Base-by-base conservation (phyloP, 2,113 vertebrate genomes). In the Australoheros scitulus region DNA sequence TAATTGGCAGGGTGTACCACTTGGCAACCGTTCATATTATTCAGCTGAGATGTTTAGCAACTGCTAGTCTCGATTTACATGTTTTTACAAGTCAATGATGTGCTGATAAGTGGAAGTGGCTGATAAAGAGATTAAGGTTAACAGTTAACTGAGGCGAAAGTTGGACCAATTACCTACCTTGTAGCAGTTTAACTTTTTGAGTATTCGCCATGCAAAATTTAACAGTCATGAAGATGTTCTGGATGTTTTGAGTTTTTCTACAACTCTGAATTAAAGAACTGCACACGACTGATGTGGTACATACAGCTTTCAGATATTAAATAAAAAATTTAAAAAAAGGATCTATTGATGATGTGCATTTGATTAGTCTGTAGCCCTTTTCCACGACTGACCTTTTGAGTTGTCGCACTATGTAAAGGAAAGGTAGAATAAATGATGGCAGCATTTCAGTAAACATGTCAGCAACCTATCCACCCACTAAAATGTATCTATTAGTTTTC, bases 201-300 rank as follows among this genome's bases (percentile, higher is more conserved):
- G 17, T 61, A 50, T 34, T 74, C 11, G 7, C 0, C 32, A 24
- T 43, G 0, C 3, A 55, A 47, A 59, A 34, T 32, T 11, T 4
- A 50, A 32, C 75, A 75, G 10, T 60, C 18, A 3, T 38, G 2
- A 43, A 2, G 8, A 61, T 24, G 13, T 61, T 61, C 5, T 6
- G 29, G 43, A 43, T 13, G 36, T 22, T 7, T 22, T 11, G 1
- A 24, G 18, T 55, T 22, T 36, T 22, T 22, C 13, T 2, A 22
- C 47, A 18, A 41, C 7, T 82, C 41, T 43, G 11, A 3, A 64
- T 68, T 60, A 22, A 80, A 86, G 11, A 61, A 76, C 79, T 59
- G 11, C 34, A 74, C n/a, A 36, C 14, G 3, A 24, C 36, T 41
- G 14, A 43, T 32, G 10, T 18, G 76, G 32, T 47, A 60, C 15